Base-by-base conservation (phyloP, 2,113 vertebrate genomes). In the Burhinus oedicnemus region DNA sequence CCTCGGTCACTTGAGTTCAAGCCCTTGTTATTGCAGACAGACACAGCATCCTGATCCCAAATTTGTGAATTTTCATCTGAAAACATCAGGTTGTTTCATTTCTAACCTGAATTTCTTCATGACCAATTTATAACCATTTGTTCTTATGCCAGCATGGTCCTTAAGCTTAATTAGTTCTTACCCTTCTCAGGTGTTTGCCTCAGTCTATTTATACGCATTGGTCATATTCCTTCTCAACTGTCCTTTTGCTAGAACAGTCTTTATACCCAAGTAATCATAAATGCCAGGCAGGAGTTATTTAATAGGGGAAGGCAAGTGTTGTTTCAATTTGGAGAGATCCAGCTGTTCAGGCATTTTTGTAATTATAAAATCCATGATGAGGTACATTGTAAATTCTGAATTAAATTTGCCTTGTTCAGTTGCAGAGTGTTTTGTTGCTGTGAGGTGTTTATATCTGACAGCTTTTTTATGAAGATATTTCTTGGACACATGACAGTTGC, bases 391-490 rank as follows among this genome's bases (percentile, higher is more conserved):
- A 68, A 58, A 58, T 81, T 83, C 51, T 42, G 76, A 92, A 92
- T 86, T 83, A 86, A 70, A 78, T 86, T 47, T 93, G 57, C 25
- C 29, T 71, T 82, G 23, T 71, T 91, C 57, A 34, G 26, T 64
- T 82, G 44, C 54, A 85, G 88, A 79, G n/a, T 55, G 60, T 75
- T 95, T 94, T 89, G 60, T 84, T 92, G 51, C 55, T 87, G 68
- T 66, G 57, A 74, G 78, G 38, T 94, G 47, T 74, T 89, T 92
- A 6, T 87, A 47, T 87, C 64, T 93, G 87, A 90, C 87, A 89
- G 76, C 60, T 42, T 91, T 93, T 93, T 95, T 27, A 55, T 13
- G 2, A 69, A 92, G 34, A 44, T 64, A 61, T 72, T 84, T 89
- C 76, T 95, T 92, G 68, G 54, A 61, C 87, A 74, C 8, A 6